Percentiles rank a stretch among this genome's conserved stretches.
These are phyloP conservation scores for Anisognathus igniventris DNA, from an alignment of 2,797 vertebrate genomes.

Conservation along the genomic window DNA sequence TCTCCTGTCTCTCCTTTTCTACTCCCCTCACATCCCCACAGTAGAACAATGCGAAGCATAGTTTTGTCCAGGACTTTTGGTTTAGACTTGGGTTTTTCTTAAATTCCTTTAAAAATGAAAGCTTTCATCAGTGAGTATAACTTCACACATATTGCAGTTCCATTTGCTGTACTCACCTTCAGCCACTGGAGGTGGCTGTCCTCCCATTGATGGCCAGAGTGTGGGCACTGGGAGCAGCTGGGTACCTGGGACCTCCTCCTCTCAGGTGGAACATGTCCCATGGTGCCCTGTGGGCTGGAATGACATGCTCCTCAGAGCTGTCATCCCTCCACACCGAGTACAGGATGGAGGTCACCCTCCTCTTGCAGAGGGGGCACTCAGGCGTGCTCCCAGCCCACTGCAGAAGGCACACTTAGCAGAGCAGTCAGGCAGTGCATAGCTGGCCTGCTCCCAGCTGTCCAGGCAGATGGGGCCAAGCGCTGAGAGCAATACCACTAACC, in stretches of 20 bases:
- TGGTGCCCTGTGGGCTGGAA: rapidly evolving
- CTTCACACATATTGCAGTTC: background rate
- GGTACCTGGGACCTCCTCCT: rapidly evolving
- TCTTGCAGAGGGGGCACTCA: background rate
- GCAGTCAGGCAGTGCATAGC: background rate
- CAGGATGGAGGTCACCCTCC: background rate
- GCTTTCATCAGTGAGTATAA: background rate
- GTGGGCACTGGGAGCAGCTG: no score
- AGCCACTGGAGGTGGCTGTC: background rate
- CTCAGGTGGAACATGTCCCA: rapidly evolving
- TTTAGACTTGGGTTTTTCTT: background rate
- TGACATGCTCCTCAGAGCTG: background rate
- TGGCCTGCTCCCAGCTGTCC: background rate
- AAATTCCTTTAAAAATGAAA: background rate
- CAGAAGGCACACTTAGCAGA: background rate
- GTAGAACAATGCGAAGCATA: background rate
- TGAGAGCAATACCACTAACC: background rate
- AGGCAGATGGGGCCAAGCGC: background rate
- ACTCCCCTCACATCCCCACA: background rate
- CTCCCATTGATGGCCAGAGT: background rate
- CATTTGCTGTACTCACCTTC: background rate
- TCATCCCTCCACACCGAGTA: rapidly evolving
- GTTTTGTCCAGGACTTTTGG: background rate
- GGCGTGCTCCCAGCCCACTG: background rate
- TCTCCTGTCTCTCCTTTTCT: background rate